These are phyloP conservation scores for Brachionichthys hirsutus DNA, from an alignment of 2,113 vertebrate genomes.

Conservation along the genomic window DNA sequence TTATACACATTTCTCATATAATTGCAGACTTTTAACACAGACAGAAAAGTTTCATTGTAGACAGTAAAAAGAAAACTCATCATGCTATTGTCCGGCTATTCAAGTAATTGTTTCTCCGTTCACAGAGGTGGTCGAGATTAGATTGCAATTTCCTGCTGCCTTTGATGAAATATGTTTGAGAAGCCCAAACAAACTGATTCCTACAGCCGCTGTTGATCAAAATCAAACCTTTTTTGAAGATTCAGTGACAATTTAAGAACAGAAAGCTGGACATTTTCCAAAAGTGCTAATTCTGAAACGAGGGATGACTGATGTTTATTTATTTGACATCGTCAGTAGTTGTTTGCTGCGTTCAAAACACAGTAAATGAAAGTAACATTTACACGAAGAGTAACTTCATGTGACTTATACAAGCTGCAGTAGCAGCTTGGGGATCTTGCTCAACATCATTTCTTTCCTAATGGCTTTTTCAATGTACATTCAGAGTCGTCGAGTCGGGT, in stretches of 20 bases:
- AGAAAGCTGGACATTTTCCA: conserved; percentile 12
- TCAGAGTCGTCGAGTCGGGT: too few species aligned
- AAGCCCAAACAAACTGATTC: conserved; percentile 13
- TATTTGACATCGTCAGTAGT: too few species aligned
- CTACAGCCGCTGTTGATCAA: neutral
- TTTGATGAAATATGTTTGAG: conserved; percentile 19
- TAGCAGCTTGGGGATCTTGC: too few species aligned
- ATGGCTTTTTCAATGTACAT: too few species aligned
- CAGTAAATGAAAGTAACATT: too few species aligned
- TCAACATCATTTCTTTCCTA: too few species aligned
- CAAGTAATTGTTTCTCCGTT: neutral
- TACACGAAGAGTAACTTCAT: too few species aligned
- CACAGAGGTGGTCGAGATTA: conserved; percentile 7
- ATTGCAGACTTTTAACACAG: conserved; percentile 24
- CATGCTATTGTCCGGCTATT: conserved; percentile 12
- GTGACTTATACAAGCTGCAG: too few species aligned
- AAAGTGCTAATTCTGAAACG: neutral
- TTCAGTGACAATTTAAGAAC: neutral
- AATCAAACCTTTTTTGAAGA: conserved; percentile 6
- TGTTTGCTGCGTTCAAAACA: too few species aligned
- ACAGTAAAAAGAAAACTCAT: conserved; percentile 21
- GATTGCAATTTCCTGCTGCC: conserved; percentile 17
- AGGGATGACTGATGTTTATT: too few species aligned
- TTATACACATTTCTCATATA: conserved; percentile 13
- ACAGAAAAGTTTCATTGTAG: conserved; percentile 20